Base-by-base conservation (phyloP, 2,113 vertebrate species). In the Marcusenius ussheri region DNA sequence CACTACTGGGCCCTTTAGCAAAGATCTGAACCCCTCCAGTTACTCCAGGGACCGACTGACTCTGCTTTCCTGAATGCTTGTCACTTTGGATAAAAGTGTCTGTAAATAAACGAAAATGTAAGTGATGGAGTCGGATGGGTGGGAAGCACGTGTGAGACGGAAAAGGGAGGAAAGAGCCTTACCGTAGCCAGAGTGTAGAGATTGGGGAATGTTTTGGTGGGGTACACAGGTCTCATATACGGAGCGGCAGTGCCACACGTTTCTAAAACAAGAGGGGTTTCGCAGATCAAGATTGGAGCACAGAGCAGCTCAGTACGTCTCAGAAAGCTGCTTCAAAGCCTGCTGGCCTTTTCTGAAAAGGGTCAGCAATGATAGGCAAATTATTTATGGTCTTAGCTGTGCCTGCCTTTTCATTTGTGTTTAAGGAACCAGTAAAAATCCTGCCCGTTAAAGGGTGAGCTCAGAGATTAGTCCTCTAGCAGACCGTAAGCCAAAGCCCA, bases 191-290 rank as follows among this genome's bases (percentile, higher is more conserved):
- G 94, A 0, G 98, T 99, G 92, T 99, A 99, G 88, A 99, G 93
- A 88, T 99, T 99, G 1, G 98, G 98, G 91, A 99, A 99, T 0
- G 98, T 99, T 95, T 99, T 99, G 0, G 98, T 96, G 0, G 98
- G 98, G 93, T 99, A 99, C 89, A 99, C 97, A 0, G 98, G 98
- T 86, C 98, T 95, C 97, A 99, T 98, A 88, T 99, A 98, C 1
- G 97, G 97, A 1, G 98, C 94, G 35, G 98, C 96, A 0, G 98
- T 98, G 49, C 98, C 98, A 91, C 98, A 99, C 2, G 96, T 94
- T 90, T 96, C 98, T 99, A 90, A 91, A 90, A 91, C 92, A 27
- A 91, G 86, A 91, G 8, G 4, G 4, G 24, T 2, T 24, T 4
- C 21, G 24, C 70, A 17, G 31, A 77, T 77, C 70, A 13, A 17